These are phyloP conservation scores for Capitulum mitella DNA, from an alignment of 2,888 invertebrate species.

Conservation along the genomic window DNA sequence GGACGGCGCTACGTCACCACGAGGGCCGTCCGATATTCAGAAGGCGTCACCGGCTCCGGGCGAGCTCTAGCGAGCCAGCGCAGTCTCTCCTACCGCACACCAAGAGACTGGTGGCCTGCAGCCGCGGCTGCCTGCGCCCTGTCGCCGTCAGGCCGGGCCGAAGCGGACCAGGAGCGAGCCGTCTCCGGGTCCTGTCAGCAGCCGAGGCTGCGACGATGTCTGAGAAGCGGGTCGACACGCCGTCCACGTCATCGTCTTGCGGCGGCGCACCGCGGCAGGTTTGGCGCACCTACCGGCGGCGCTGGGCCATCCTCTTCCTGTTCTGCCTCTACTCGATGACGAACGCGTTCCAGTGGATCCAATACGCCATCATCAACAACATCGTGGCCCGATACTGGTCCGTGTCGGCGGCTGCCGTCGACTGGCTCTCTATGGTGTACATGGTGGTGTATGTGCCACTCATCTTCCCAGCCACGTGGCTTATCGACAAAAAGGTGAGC, in stretches of 20 bases:
- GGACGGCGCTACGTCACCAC: no score
- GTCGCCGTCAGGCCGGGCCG: no score
- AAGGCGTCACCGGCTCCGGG: no score
- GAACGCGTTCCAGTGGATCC: slow-evolving; percentile 60
- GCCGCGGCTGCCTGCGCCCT: no score
- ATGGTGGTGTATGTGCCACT: slow-evolving; percentile 95
- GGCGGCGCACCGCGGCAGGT: neutral
- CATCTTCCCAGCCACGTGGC: slow-evolving; percentile 93
- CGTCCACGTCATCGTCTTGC: neutral
- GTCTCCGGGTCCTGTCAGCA: no score
- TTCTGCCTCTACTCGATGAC: slow-evolving; percentile 54
- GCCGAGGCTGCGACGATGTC: no score
- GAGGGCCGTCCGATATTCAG: no score
- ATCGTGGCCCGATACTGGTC: slow-evolving; percentile 54
- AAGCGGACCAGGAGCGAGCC: no score
- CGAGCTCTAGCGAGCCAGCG: no score
- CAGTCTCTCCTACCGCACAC: no score
- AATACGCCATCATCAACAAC: slow-evolving; percentile 56
- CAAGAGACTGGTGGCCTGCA: no score
- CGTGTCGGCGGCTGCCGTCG: slow-evolving; percentile 61
- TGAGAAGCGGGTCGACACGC: neutral
- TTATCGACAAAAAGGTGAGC: slow-evolving; percentile 81
- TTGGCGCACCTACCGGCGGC: slow-evolving; percentile 43
- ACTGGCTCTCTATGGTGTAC: slow-evolving; percentile 96
- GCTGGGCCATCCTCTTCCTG: slow-evolving; percentile 53